Evolutionary conservation across 2,888 invertebrate genomes (phyloP).

Genomic region (Cephus nigrinus): DNA sequence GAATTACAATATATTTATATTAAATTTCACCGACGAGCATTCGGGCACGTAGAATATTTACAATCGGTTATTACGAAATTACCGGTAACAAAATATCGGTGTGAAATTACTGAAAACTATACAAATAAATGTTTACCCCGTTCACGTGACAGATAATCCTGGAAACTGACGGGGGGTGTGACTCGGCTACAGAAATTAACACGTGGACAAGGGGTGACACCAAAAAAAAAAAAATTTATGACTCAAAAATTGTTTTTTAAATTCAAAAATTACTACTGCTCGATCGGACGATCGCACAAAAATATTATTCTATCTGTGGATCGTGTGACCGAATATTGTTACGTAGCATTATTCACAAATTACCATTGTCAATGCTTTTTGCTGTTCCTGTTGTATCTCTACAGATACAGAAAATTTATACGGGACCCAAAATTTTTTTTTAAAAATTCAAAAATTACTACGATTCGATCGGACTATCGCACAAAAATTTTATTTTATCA

Average conservation of each 20-base stretch:
- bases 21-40: neutral
- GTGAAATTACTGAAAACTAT: neutral
- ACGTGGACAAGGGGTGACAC: no score
- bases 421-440: no score
- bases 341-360: neutral
- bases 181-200: no score
- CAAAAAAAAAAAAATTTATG: no score
- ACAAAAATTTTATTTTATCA: no score
- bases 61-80: neutral
- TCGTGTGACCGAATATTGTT: neutral
- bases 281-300: no score
- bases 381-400: neutral
- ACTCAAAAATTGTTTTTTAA: no score
- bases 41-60: neutral
- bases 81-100: neutral
- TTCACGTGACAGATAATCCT: neutral
- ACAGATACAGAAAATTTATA: neutral
- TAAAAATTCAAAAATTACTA: no score
- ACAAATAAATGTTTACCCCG: neutral
- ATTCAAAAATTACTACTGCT: no score
- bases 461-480: no score
- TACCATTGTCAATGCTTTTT: neutral
- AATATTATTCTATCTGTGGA: no score
- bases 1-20: neutral
- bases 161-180: no score